Base-by-base conservation (phyloP, 2,797 vertebrate species). In the Ispidina picta region DNA sequence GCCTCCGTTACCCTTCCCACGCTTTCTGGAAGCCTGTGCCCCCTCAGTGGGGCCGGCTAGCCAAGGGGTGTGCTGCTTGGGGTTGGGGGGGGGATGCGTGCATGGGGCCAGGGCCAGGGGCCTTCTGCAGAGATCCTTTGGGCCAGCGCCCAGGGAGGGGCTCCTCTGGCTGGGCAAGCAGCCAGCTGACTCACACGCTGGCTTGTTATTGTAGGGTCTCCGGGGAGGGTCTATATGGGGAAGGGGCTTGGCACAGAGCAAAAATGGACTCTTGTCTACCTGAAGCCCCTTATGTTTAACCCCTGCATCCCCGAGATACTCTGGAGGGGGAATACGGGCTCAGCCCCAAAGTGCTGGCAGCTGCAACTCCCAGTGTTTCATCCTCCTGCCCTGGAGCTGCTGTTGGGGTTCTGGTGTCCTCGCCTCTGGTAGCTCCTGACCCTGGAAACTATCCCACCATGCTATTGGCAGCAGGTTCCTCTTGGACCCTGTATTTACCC, bases 131-230 rank as follows among this genome's bases (percentile, higher is more conserved):
- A 73, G 49, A 88, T 89, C 89, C 79, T 94, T 78, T 95, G 80
- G 84, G 84, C 85, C 79, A 75, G 83, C 29, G 71, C 70, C 90
- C 86, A 88, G 79, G 90, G 84, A 93, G 88, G 92, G 94, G 95
- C 92, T 96, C 84, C 94, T 92, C 69, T 18, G 59, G 84, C 78
- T 5, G 62, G 95, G 95, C 94, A 74, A 48, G 81, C 39, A 64
- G 89, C 95, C 94, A 96, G 92, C 92, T 93, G 95, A 93, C 94
- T 95, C 94, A 96, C 85, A 87, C 5, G 9, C 72, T 13, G 3
- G 12, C 87, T 83, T 80, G 82, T 93, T 94, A 58, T 78, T 92
- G 73, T 83, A 87, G 92, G 94, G 95, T 94, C 92, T 86, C 80
- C 0, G 4, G 89, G 85, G 94, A 94, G 22, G 29, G 62, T 2